Evolutionary conservation across 2,113 vertebrate species (phyloP).

Genomic region (Ranitomeya imitator): DNA sequence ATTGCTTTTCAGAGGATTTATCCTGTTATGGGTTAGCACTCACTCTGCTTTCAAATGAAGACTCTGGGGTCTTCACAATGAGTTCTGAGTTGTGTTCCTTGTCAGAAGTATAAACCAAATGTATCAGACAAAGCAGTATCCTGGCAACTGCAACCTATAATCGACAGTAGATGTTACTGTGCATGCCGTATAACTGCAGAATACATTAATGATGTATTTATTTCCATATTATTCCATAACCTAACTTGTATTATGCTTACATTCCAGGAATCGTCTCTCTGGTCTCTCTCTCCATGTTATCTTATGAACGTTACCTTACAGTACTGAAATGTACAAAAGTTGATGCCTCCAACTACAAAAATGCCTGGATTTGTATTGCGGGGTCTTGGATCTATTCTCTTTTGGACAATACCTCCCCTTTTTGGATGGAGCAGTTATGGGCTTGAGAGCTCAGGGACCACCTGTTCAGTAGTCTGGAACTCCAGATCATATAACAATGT

Average conservation of each 20-base stretch:
- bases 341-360: slow-evolving; percentile 70
- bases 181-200: not conserved
- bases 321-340: slow-evolving; percentile 80
- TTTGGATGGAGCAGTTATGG: slow-evolving; percentile 87
- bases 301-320: slow-evolving; percentile 86
- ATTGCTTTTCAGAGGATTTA: too few species aligned
- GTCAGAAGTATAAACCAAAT: too few species aligned
- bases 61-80: too few species aligned
- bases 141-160: not conserved
- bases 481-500: slow-evolving; percentile 63
- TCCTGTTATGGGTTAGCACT: too few species aligned
- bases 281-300: slow-evolving; percentile 83
- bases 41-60: too few species aligned
- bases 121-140: not conserved
- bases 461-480: slow-evolving; percentile 85
- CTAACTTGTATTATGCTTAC: slow-evolving; percentile 15
- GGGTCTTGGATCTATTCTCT: slow-evolving; percentile 83
- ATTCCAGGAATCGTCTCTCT: slow-evolving; percentile 83
- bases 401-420: slow-evolving; percentile 86
- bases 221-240: not conserved
- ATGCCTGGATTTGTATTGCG: slow-evolving; percentile 76
- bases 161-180: not conserved
- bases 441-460: slow-evolving; percentile 82
- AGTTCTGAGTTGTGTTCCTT: too few species aligned
- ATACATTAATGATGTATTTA: not conserved